Conservation (phyloP, 2,888 invertebrate species). For the Morpho achilles region DNA sequence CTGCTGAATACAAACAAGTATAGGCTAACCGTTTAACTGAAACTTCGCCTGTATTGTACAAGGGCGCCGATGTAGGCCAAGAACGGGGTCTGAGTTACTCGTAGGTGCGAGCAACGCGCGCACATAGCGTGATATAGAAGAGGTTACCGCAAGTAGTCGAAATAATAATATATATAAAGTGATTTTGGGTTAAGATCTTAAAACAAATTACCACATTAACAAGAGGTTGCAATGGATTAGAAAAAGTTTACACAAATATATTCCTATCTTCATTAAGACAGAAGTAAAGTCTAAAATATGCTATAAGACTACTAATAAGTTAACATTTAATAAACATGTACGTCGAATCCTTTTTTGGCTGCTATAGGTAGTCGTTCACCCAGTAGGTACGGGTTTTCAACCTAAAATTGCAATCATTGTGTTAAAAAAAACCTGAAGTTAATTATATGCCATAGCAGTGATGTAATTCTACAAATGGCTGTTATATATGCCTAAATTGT, state of each 20-base stretch:
- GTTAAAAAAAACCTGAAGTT: slow-evolving; percentile 4
- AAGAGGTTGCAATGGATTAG: slow-evolving; percentile 48
- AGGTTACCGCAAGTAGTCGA: too few species aligned
- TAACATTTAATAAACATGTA: slow-evolving; percentile 59
- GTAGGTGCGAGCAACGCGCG: too few species aligned
- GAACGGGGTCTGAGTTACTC: too few species aligned
- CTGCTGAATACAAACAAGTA: too few species aligned
- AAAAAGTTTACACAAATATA: slow-evolving; percentile 29
- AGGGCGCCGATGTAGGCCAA: too few species aligned
- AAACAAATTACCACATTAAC: neutral
- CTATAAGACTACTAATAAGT: slow-evolving; percentile 34
- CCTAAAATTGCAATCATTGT: slow-evolving; percentile 63
- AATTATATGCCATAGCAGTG: neutral
- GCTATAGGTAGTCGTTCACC: slow-evolving; percentile 94
- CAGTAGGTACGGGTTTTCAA: slow-evolving; percentile 88
- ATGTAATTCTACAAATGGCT: too few species aligned
- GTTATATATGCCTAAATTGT: too few species aligned
- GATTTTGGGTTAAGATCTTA: slow-evolving; percentile 8
- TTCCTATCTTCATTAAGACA: slow-evolving; percentile 32
- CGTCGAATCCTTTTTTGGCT: slow-evolving; percentile 93
- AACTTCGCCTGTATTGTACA: too few species aligned
- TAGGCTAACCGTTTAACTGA: too few species aligned
- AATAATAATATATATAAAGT: slow-evolving; percentile 8
- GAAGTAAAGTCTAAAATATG: slow-evolving; percentile 24
- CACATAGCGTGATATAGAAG: too few species aligned